Evolutionary conservation across 2,113 vertebrate species (phyloP).

Genomic region (Meles meles): DNA sequence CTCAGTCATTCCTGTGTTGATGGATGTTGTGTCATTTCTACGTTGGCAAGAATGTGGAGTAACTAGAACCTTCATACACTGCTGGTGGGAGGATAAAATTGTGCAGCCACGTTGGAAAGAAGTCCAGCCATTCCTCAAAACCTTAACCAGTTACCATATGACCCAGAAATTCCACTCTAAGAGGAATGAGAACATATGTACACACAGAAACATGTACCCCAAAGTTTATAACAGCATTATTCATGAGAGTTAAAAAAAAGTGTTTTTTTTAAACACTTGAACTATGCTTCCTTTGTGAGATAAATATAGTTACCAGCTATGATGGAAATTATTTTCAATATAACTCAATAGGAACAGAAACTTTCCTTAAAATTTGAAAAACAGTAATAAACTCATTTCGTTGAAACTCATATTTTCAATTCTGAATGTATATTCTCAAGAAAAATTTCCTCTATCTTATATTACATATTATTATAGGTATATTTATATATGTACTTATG

Average conservation of each 20-base stretch:
- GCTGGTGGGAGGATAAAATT: not conserved
- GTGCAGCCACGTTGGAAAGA: not conserved
- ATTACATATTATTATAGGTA: not conserved
- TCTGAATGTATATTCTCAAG: not conserved
- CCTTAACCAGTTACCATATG: not conserved
- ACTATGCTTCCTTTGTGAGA: not conserved
- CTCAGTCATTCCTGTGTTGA: not conserved
- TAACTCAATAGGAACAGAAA: not conserved
- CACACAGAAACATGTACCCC: not conserved
- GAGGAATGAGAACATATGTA: not conserved
- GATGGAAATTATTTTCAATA: not conserved
- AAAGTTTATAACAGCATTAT: not conserved
- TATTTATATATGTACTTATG: not conserved
- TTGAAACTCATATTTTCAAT: not conserved
- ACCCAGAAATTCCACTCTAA: not conserved
- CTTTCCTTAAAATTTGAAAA: not conserved
- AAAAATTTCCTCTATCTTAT: not conserved
- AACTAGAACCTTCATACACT: not conserved
- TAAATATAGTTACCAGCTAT: not conserved
- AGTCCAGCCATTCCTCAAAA: not conserved
- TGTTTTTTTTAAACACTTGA: not conserved
- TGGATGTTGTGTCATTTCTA: not conserved
- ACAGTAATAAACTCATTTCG: not conserved
- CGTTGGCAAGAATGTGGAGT: not conserved
- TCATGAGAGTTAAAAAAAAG: not conserved